phyloP scores from a whole-genome alignment of 2,797 vertebrate genomes.

The Acrossocheilus fasciatus region DNA sequence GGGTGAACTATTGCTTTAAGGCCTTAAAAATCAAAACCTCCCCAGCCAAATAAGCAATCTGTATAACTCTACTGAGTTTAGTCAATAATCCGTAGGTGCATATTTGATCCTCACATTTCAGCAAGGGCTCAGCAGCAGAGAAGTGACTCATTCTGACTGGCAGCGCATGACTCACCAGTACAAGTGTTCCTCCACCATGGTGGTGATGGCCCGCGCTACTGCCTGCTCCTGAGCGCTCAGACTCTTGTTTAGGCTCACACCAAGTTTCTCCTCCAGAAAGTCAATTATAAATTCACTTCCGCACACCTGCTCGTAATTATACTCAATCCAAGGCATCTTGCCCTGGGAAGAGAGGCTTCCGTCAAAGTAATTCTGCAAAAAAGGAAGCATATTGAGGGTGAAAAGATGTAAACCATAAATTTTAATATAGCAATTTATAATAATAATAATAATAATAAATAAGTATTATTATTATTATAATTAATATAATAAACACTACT shows the following conservation, averaged over 20 bases:
- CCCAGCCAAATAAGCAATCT: background rate
- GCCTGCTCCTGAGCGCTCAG: constrained; percentile 91
- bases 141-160: background rate
- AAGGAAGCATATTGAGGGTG: background rate
- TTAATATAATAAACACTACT: background rate
- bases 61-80: background rate
- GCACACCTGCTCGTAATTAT: constrained; percentile 92
- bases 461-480: background rate
- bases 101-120: background rate
- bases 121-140: background rate
- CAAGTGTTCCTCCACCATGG: constrained; percentile 98
- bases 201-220: constrained; percentile 90
- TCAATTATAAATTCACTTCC: constrained; percentile 98
- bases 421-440: background rate
- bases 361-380: constrained; percentile 94
- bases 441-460: background rate
- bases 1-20: background rate
- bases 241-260: constrained; percentile 92
- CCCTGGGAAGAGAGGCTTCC: constrained; percentile 97
- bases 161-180: constrained; percentile 86
- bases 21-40: background rate
- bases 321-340: constrained; percentile 99
- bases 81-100: background rate
- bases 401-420: background rate
- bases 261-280: constrained; percentile 97